These are phyloP conservation scores for Rhadinocentrus ornatus DNA, from an alignment of 2,797 vertebrate species.

Conservation along the genomic window DNA sequence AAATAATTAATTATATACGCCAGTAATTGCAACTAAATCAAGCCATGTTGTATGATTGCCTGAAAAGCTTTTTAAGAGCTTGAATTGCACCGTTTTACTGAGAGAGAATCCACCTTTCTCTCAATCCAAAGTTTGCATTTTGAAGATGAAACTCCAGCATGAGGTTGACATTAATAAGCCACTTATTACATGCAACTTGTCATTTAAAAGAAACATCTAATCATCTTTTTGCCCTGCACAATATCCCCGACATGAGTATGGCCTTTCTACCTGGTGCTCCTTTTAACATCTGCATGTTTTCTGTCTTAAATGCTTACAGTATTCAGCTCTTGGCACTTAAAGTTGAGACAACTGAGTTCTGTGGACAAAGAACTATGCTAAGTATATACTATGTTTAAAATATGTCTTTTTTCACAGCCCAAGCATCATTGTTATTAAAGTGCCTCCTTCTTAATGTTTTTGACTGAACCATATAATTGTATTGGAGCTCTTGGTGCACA, in stretches of 20 bases:
- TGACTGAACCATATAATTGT: too few relatives aligned
- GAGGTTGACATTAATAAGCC: slow-evolving; percentile 1
- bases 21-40: slow-evolving; percentile 1
- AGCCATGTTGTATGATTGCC: neutral
- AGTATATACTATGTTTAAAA: neutral
- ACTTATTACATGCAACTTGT: neutral
- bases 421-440: neutral
- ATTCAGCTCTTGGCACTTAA: neutral
- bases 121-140: neutral
- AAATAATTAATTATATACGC: neutral
- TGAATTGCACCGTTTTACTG: slow-evolving; percentile 8
- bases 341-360: neutral
- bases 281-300: neutral
- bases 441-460: neutral
- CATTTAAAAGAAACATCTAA: slow-evolving; percentile 15
- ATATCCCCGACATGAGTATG: neutral
- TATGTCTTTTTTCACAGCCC: neutral
- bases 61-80: slow-evolving; percentile 12
- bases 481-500: too few relatives aligned
- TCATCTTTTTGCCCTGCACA: neutral
- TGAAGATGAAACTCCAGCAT: slow-evolving; percentile 7
- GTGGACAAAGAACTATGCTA: neutral
- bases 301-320: neutral
- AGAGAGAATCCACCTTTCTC: neutral
- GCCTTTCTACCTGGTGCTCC: neutral